phyloP scores from a whole-genome alignment of 2,888 invertebrate species.

The Rutpela maculata region DNA sequence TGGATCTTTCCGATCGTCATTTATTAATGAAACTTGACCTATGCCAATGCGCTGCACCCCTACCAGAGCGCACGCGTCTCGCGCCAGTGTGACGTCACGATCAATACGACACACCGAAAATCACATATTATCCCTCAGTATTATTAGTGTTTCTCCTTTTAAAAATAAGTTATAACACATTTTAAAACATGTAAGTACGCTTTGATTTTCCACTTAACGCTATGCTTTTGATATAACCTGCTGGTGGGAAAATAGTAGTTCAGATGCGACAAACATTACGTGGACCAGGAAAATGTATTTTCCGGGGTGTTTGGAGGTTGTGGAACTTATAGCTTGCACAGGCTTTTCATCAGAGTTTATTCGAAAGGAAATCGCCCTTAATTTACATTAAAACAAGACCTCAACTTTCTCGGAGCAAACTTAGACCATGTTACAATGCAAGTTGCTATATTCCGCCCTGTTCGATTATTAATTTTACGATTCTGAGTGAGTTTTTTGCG shows the following conservation, averaged over 20 bases:
- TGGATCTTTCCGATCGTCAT: conserved; percentile 38
- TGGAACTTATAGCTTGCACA: not conserved
- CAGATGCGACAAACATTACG: not conserved
- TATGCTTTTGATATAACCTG: not conserved
- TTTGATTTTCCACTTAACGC: not conserved
- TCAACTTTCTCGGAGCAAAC: not conserved
- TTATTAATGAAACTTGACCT: conserved; percentile 69
- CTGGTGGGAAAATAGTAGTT: not conserved
- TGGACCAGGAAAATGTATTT: not conserved
- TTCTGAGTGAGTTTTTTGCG: no score
- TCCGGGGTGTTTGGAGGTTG: not conserved
- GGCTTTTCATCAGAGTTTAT: not conserved
- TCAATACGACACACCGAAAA: conserved; percentile 65
- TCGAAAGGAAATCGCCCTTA: not conserved
- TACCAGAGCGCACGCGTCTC: conserved; percentile 64
- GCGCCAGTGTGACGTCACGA: conserved; percentile 72
- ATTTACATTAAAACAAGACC: not conserved
- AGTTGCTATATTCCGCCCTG: not conserved
- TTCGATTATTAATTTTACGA: not conserved
- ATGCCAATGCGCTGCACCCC: conserved; percentile 62
- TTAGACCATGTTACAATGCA: not conserved
- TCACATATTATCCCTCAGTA: conserved; percentile 60
- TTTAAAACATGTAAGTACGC: conserved; percentile 65
- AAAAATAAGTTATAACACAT: conserved; percentile 63
- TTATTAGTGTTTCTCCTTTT: conserved; percentile 59